Base-by-base conservation (phyloP, 2,113 vertebrate genomes). In the Cavia aperea region DNA sequence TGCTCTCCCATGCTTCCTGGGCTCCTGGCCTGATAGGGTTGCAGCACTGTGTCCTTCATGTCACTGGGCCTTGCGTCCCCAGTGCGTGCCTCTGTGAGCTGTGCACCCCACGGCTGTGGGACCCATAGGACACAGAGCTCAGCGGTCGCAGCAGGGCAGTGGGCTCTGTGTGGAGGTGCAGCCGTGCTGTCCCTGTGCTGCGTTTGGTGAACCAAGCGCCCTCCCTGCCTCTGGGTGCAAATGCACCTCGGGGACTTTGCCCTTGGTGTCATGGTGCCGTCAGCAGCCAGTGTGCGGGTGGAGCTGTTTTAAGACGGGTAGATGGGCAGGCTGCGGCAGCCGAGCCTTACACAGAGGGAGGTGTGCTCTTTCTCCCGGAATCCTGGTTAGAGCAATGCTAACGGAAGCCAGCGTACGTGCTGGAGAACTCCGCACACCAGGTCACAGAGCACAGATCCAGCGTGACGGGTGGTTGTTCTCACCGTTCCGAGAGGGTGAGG, bases 191-290 rank as follows among this genome's bases (percentile, higher is more conserved):
- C 24, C 73, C 39, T 24, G 73, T 4, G 43, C 43, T 7, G 39
- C 12, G 5, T 26, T 26, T 46, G 4, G 72, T 9, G 70, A 23
- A n/a, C 9, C 4, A 19, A 36, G 3, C 5, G 1, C 19, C 36
- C 16, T 51, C 11, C 19, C 2, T 16, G n/a, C 24, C 7, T 18
- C 24, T 2, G 4, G 8, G 6, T 56, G 79, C 31, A 11, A 36
- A 36, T 2, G 7, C 0, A 0, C 51, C 7, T 3, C 33, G 7
- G 54, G 7, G 54, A 1, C 9, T 3, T 3, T 2, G 54, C 81
- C 75, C 14, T 24, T 21, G 24, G 0, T 16, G 63, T 43, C 10
- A 8, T 4, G 4, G 2, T 4, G 33, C 2, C 12, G 51, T 66
- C 36, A 1, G 1, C 18, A 4, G 72, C 54, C 15, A 12, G 31